Conservation (phyloP, 1,140 invertebrate genomes). For the Anadara kagoshimensis region DNA sequence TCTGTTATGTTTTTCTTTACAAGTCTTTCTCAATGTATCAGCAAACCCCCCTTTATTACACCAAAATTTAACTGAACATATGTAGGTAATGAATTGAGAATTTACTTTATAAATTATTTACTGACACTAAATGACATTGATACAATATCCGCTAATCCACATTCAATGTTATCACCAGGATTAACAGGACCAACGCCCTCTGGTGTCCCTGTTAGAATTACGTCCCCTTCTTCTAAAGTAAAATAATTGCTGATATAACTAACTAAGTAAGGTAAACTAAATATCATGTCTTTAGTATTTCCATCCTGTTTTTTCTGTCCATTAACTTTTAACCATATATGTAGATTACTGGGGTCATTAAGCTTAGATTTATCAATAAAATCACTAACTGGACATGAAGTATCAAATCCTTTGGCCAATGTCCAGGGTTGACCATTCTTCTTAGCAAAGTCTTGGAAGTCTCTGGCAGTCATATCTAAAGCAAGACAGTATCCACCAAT, state of each 20-base stretch:
- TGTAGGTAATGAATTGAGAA: too few relatives aligned
- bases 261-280: constrained; percentile 81
- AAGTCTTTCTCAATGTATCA: too few relatives aligned
- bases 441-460: constrained; percentile 78
- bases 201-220: constrained; percentile 87
- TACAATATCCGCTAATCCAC: constrained; percentile 78
- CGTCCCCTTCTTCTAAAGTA: constrained; percentile 84
- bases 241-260: constrained; percentile 82
- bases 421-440: constrained; percentile 84
- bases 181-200: constrained; percentile 81
- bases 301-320: constrained; percentile 68
- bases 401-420: constrained; percentile 88
- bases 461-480: constrained; percentile 84
- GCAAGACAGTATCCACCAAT: constrained; percentile 86
- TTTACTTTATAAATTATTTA: neutral
- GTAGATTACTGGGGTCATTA: constrained; percentile 78
- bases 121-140: constrained; percentile 76
- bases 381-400: constrained; percentile 83
- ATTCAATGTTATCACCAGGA: constrained; percentile 83
- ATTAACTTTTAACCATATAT: constrained; percentile 78
- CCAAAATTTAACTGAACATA: too few relatives aligned
- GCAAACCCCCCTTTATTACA: too few relatives aligned
- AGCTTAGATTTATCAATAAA: constrained; percentile 81
- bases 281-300: constrained; percentile 84
- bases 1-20: too few relatives aligned